phyloP scores from a whole-genome alignment of 2,888 invertebrate genomes.

The Peribatodes rhomboidaria region DNA sequence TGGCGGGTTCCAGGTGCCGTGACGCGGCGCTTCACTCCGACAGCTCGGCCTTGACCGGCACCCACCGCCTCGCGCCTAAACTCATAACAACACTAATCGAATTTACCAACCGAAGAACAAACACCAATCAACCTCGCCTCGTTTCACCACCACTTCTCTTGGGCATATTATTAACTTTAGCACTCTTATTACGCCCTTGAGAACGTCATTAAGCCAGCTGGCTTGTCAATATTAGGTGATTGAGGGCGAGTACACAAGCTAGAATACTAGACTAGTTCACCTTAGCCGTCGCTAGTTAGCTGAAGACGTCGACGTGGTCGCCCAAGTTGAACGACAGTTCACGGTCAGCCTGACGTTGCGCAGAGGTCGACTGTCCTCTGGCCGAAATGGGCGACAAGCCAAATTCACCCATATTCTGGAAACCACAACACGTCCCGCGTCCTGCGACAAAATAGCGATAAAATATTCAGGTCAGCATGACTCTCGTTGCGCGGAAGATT shows the following conservation, averaged over 20 bases:
- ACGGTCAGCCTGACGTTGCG: conserved; percentile 44
- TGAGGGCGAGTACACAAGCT: conserved; percentile 16
- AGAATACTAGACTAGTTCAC: conserved; percentile 38
- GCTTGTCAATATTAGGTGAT: conserved; percentile 20
- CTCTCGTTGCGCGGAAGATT: conserved; percentile 25
- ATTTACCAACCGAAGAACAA: conserved; percentile 35
- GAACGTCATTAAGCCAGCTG: conserved; percentile 9
- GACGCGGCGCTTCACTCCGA: conserved; percentile 49
- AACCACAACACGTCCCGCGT: conserved; percentile 41
- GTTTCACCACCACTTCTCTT: conserved; percentile 21
- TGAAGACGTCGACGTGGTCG: conserved; percentile 33
- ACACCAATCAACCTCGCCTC: conserved; percentile 29
- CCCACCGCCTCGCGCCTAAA: conserved; percentile 41
- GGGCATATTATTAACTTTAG: conserved; percentile 6
- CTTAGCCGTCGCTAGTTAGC: conserved; percentile 32
- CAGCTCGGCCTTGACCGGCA: conserved; percentile 57
- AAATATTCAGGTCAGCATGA: conserved; percentile 39
- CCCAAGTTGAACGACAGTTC: conserved; percentile 49
- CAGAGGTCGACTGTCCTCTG: conserved; percentile 43
- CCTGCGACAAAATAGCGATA: conserved; percentile 45
- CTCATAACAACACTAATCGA: conserved; percentile 45
- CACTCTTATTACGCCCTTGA: conserved; percentile 15
- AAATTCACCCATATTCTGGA: conserved; percentile 44
- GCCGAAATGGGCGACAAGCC: conserved; percentile 41
- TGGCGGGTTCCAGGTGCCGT: conserved; percentile 49